Evolutionary conservation across 2,888 invertebrate species (phyloP).

Genomic region (Dysmachus trigonus): DNA sequence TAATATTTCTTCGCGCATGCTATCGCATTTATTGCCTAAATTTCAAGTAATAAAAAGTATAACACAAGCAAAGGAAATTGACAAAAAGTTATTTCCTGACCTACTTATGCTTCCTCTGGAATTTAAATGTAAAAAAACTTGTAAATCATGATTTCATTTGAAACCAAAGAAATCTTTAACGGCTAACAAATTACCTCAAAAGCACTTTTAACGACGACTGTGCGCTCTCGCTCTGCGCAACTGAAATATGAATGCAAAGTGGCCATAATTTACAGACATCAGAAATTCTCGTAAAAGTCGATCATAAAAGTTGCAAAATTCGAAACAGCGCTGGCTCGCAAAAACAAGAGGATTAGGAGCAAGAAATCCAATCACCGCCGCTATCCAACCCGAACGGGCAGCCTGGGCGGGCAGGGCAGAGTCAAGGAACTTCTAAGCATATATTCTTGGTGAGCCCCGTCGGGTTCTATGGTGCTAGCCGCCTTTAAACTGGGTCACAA

Average conservation of each 20-base stretch:
- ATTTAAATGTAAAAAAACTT: background rate
- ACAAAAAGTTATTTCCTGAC: background rate
- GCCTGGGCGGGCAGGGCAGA: background rate
- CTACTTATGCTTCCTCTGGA: background rate
- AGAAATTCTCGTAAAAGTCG: background rate
- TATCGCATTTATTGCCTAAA: background rate
- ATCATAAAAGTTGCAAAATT: background rate
- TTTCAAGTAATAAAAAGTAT: background rate
- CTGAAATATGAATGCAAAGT: background rate
- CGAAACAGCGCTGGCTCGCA: background rate
- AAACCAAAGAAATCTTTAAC: background rate
- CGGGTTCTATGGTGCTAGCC: background rate
- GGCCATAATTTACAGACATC: background rate
- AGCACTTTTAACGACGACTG: background rate
- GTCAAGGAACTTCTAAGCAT: background rate
- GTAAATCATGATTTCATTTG: background rate
- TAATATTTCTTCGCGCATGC: too few species aligned
- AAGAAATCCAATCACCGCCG: background rate
- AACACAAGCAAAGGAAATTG: background rate
- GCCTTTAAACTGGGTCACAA: slow-evolving; percentile 2
- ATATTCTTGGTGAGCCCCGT: background rate
- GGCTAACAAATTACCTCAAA: background rate
- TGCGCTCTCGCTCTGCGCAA: background rate
- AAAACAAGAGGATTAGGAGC: background rate
- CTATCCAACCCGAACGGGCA: background rate